phyloP scores from a whole-genome alignment of 2,888 invertebrate species.

The Phasia obesa region DNA sequence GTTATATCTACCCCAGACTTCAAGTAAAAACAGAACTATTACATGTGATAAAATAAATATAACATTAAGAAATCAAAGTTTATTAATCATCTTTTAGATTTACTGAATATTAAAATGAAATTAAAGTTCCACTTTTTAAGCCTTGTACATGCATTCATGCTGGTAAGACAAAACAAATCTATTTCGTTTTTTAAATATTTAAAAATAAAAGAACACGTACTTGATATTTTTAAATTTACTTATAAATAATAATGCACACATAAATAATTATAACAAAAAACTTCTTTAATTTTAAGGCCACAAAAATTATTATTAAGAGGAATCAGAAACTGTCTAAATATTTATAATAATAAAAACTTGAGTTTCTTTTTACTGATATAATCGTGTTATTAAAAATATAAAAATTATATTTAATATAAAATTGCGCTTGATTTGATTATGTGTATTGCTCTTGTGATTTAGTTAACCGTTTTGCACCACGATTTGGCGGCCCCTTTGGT shows the following conservation, averaged over 20 bases:
- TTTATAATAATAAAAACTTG: conserved; percentile 37
- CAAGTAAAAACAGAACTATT: too few species aligned
- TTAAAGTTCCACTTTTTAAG: too few species aligned
- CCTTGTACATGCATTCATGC: too few species aligned
- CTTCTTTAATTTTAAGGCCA: conserved; percentile 46
- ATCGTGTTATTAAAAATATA: not conserved
- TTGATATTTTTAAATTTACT: conserved; percentile 6
- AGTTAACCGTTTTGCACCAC: conserved; percentile 95
- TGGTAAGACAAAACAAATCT: too few species aligned
- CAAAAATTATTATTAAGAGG: conserved; percentile 18
- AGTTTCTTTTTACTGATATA: conserved; percentile 26
- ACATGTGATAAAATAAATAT: too few species aligned
- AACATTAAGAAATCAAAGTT: too few species aligned
- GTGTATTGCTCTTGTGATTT: conserved; percentile 84
- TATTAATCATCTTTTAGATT: too few species aligned
- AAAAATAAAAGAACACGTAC: not conserved
- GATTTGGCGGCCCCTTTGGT: conserved; percentile 96
- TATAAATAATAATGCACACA: conserved; percentile 59
- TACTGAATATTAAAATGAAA: too few species aligned
- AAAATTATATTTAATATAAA: conserved; percentile 1
- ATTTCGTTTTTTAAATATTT: too few species aligned
- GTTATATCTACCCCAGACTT: too few species aligned
- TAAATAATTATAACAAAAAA: conserved; percentile 40
- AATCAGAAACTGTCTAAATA: conserved; percentile 31
- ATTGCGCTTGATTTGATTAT: conserved; percentile 59